phyloP scores from a whole-genome alignment of 1,140 invertebrate genomes.

The Protaetia brevitarsis region DNA sequence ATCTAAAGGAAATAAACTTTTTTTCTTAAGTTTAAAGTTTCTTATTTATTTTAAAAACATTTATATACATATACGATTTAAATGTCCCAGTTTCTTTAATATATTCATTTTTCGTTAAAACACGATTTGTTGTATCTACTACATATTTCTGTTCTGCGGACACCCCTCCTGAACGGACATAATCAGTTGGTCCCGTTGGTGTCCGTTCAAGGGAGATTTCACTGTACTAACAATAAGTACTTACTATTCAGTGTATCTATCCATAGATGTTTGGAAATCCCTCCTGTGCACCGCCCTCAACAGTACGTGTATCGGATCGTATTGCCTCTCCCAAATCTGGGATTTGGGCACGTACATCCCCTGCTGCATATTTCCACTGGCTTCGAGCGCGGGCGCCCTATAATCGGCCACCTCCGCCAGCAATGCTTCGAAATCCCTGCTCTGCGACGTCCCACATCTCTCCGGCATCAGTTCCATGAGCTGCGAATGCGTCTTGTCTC shows the following conservation, averaged over 20 bases:
- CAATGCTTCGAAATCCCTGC: conserved; percentile 83
- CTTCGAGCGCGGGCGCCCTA: conserved; percentile 69
- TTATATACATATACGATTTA: too few relatives aligned
- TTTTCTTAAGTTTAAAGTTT: too few relatives aligned
- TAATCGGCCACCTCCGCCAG: conserved; percentile 77
- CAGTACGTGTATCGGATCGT: conserved; percentile 91
- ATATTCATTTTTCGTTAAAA: too few relatives aligned
- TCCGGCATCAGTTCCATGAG: conserved; percentile 94
- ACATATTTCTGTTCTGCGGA: too few relatives aligned
- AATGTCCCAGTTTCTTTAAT: too few relatives aligned
- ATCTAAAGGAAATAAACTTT: too few relatives aligned
- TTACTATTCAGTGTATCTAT: conserved; percentile 81
- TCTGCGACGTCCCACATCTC: conserved; percentile 85
- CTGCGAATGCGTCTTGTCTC: conserved; percentile 93
- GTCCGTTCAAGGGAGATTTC: too few relatives aligned
- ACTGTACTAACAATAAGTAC: too few relatives aligned
- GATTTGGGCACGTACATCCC: conserved; percentile 90
- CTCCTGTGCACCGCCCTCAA: conserved; percentile 85
- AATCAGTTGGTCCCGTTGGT: too few relatives aligned
- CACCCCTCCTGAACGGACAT: too few relatives aligned
- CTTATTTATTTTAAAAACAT: too few relatives aligned
- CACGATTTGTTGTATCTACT: too few relatives aligned
- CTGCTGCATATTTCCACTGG: conserved; percentile 83
- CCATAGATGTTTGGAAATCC: conserved; percentile 93
- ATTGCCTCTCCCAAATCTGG: conserved; percentile 86